A percentile compares a stretch with the other conserved stretches of the same genome.
phyloP scores from a whole-genome alignment of 37 sponge, comb jelly and placozoan species.

The Hexactinellida sp. region DNA sequence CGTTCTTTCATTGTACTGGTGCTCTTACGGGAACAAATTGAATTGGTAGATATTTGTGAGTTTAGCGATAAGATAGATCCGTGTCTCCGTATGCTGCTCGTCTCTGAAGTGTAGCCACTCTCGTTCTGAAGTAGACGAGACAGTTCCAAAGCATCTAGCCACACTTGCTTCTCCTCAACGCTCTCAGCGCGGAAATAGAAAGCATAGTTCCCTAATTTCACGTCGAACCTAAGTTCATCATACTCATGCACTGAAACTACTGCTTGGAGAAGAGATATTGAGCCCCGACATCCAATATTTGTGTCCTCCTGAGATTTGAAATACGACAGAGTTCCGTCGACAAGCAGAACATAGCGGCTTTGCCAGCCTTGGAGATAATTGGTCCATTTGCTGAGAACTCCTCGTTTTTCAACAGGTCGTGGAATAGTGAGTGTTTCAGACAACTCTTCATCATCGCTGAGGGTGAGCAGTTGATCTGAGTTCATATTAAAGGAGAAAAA shows the following conservation, averaged over 20 bases:
- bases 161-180: conserved; percentile 43
- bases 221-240: conserved; percentile 77
- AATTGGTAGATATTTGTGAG: conserved; percentile 46
- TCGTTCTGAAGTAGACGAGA: conserved; percentile 51
- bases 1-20: neutral
- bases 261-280: conserved; percentile 54
- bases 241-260: conserved; percentile 70
- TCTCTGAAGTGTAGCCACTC: conserved; percentile 27
- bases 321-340: conserved; percentile 60
- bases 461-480: neutral
- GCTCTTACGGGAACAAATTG: conserved; percentile 59
- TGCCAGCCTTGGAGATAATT: conserved; percentile 93
- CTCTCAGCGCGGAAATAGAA: conserved; percentile 61
- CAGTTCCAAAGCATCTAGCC: conserved; percentile 67
- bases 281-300: conserved; percentile 73
- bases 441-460: neutral
- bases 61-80: conserved; percentile 68
- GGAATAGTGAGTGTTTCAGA: neutral
- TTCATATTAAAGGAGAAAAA: neutral
- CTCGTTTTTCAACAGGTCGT: conserved; percentile 13
- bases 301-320: conserved; percentile 75
- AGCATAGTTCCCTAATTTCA: conserved; percentile 50
- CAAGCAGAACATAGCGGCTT: conserved; percentile 63
- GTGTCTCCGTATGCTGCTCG: conserved; percentile 39
- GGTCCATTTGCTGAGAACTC: conserved; percentile 74